phyloP scores from a whole-genome alignment of 2,797 vertebrate species.

The Acropternis orthonyx region DNA sequence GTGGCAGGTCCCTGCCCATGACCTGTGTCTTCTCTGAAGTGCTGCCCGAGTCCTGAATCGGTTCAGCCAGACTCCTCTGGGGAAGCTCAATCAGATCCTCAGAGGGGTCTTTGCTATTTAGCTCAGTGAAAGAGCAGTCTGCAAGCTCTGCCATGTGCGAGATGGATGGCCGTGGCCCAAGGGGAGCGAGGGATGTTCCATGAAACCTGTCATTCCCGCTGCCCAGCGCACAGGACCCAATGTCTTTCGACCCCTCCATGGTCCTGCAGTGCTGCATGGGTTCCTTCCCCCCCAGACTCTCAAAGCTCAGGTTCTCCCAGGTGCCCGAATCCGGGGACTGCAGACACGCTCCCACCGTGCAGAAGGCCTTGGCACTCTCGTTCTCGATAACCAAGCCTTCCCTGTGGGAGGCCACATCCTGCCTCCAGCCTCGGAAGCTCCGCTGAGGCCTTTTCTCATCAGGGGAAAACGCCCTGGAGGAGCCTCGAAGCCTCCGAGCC shows the following conservation, averaged over 20 bases:
- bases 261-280: neutral
- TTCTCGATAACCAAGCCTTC: conserved; percentile 49
- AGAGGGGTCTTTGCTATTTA: neutral
- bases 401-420: neutral
- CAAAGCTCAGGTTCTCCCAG: conserved; percentile 52
- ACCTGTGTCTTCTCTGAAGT: neutral
- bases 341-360: neutral
- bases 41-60: neutral
- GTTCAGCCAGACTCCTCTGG: neutral
- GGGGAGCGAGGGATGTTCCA: neutral
- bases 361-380: neutral
- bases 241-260: neutral
- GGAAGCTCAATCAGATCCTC: neutral
- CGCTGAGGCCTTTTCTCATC: conserved; percentile 75
- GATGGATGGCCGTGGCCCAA: neutral
- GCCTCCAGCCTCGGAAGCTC: conserved; percentile 60
- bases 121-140: neutral
- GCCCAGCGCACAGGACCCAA: neutral
- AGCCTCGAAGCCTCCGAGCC: conserved; percentile 85
- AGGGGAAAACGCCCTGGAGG: conserved; percentile 81
- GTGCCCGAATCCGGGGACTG: conserved; percentile 44
- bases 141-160: neutral
- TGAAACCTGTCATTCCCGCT: neutral
- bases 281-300: conserved; percentile 32
- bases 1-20: neutral